A percentile compares a stretch with the other conserved stretches of the same genome.
phyloP scores from a whole-genome alignment of 2,888 invertebrate species.

The Mallateleia sp. region DNA sequence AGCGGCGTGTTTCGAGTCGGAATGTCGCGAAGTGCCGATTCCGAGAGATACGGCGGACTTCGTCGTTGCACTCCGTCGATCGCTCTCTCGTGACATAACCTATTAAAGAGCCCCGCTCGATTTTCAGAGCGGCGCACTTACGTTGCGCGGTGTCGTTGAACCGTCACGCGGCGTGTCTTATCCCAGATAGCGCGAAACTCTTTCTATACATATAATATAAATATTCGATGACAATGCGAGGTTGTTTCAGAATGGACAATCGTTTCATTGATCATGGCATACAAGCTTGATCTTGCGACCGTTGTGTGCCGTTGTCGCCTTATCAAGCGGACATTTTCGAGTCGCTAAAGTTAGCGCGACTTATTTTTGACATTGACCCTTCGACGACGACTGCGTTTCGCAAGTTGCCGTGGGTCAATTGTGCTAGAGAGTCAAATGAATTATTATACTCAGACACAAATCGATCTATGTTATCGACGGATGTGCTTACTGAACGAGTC shows the following conservation, averaged over 20 bases:
- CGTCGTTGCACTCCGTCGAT: constrained; percentile 49
- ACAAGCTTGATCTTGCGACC: not conserved
- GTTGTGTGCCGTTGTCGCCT: constrained; percentile 27
- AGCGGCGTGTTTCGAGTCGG: constrained; percentile 25
- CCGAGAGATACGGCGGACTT: constrained; percentile 27
- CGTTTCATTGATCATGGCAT: constrained; percentile 45
- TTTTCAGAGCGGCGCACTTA: constrained; percentile 56
- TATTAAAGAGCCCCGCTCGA: constrained; percentile 59
- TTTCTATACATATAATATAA: constrained; percentile 43
- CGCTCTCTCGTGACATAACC: constrained; percentile 69
- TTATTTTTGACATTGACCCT: constrained; percentile 68
- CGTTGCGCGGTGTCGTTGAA: constrained; percentile 56
- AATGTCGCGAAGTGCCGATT: constrained; percentile 36
- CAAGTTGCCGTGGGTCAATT: constrained; percentile 38
- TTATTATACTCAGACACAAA: constrained; percentile 12
- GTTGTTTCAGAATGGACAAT: constrained; percentile 57
- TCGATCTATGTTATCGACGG: constrained; percentile 16
- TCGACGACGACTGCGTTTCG: constrained; percentile 36
- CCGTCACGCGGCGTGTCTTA: constrained; percentile 55
- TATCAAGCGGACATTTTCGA: constrained; percentile 38
- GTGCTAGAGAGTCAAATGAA: constrained; percentile 25
- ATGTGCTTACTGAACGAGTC: too few species aligned
- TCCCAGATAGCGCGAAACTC: constrained; percentile 65
- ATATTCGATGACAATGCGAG: constrained; percentile 49
- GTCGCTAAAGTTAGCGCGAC: constrained; percentile 34